These are phyloP conservation scores for Eilema sororculum DNA, from an alignment of 2,888 invertebrate genomes.

Conservation along the genomic window DNA sequence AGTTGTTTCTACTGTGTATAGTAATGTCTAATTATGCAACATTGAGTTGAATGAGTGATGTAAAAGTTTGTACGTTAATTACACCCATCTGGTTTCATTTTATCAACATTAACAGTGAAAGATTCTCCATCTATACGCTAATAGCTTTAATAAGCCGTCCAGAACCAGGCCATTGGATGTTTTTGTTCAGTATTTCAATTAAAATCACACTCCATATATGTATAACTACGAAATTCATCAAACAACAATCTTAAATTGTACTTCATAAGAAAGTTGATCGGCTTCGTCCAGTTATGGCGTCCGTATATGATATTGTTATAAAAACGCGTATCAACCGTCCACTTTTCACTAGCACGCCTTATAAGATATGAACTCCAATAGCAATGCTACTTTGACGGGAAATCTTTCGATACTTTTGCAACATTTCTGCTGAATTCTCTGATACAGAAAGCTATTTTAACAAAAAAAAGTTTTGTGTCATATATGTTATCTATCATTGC, in stretches of 20 bases:
- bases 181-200: conserved; percentile 49
- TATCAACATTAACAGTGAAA: conserved; percentile 23
- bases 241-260: conserved; percentile 49
- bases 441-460: conserved; percentile 43
- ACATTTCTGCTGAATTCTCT: conserved; percentile 49
- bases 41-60: not conserved
- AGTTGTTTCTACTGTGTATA: not conserved
- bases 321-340: conserved; percentile 69
- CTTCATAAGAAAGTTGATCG: conserved; percentile 70
- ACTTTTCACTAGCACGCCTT: conserved; percentile 79
- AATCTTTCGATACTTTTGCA: conserved; percentile 56
- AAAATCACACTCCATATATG: conserved; percentile 46
- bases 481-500: conserved; percentile 9
- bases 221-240: conserved; percentile 43
- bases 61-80: conserved; percentile 1
- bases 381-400: conserved; percentile 73
- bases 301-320: conserved; percentile 78
- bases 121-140: conserved; percentile 42
- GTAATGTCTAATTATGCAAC: not conserved
- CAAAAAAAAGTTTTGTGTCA: conserved; percentile 28
- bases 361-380: conserved; percentile 69
- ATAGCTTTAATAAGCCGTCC: conserved; percentile 40
- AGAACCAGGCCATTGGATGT: conserved; percentile 17
- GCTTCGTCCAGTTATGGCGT: conserved; percentile 72
- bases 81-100: conserved; percentile 4